Base-by-base conservation (phyloP, 2,113 vertebrate genomes). In the Oostethus manadensis region DNA sequence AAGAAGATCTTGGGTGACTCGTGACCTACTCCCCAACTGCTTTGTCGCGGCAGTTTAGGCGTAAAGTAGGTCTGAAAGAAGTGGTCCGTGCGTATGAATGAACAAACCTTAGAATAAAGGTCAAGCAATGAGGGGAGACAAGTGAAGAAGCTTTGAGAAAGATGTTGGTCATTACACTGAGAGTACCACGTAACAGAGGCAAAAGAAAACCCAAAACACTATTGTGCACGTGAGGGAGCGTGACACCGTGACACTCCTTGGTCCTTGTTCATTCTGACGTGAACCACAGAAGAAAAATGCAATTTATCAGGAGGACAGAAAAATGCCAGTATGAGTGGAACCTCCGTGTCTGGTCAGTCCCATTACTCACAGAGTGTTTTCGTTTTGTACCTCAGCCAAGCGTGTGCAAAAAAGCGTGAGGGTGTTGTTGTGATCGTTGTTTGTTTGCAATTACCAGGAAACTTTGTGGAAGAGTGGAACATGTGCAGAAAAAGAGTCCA, bases 341-440 rank as follows among this genome's bases (percentile, higher is more conserved):
- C 43, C 20, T 57, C 11, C 0, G 40, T 5, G 57, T 23, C 35
- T 59, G 47, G 22, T 59, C 64, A 56, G 33, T 1, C 47, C 50
- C 55, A 54, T 71, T 54, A 71, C 53, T 64, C 58, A 50, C 50
- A 63, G 55, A 21, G 44, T 26, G 35, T 54, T 40, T 16, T 47
- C 44, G 15, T n/a, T 38, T 14, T 56, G 29, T n/a, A 26, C 58
- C 49, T 62, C 38, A 42, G 38, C 38, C 38, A 42, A 40, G 10
- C 11, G 10, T 13, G 10, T 13, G 38, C 38, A 40, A 42, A 3
- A 2, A 14, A 42, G 38, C 14, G 38, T 42, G 38, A 42, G 11
- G 38, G 38, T 13, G 1, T 21, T 6, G 7, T 75, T 33, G 51
- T 83, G 79, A 79, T 71, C 83, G 79, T 64, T 73, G 73, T 15